A percentile compares a stretch with the other conserved stretches of the same genome.
phyloP scores from a whole-genome alignment of 1,140 invertebrate species.

The Wasmannia auropunctata region DNA sequence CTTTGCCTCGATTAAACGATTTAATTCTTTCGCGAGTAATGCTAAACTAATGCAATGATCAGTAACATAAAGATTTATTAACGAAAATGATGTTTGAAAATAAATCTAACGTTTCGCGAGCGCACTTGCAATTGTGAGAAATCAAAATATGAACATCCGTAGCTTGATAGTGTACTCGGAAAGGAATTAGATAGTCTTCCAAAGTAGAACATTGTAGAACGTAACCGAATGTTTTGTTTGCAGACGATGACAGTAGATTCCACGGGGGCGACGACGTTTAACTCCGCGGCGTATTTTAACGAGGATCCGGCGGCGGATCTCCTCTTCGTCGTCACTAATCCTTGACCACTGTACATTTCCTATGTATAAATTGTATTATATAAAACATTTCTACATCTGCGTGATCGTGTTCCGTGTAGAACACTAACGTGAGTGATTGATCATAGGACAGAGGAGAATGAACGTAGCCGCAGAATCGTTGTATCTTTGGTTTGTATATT shows the following conservation, averaged over 20 bases:
- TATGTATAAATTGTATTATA: slow-evolving; percentile 83
- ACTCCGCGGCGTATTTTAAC: slow-evolving; percentile 83
- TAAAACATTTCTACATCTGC: slow-evolving; percentile 73
- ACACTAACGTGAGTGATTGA: slow-evolving; percentile 71
- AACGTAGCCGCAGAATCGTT: slow-evolving; percentile 19
- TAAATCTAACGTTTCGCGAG: not conserved
- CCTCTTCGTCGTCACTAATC: slow-evolving; percentile 83
- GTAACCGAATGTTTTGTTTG: slow-evolving; percentile 61
- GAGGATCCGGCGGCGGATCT: slow-evolving; percentile 83
- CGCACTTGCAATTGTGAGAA: not conserved
- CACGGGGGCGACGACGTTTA: slow-evolving; percentile 81
- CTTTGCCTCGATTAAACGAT: slow-evolving; percentile 7
- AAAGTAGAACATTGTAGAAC: not conserved
- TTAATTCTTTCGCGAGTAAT: not conserved
- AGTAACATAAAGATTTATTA: not conserved
- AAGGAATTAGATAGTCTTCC: not conserved
- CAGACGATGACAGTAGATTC: slow-evolving; percentile 62
- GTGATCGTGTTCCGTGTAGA: slow-evolving; percentile 66
- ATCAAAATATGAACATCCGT: not conserved
- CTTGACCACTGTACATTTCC: slow-evolving; percentile 84
- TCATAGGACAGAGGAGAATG: slow-evolving; percentile 23
- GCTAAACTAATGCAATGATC: not conserved
- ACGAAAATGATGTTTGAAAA: not conserved
- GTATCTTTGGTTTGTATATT: slow-evolving; percentile 82
- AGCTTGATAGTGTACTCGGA: not conserved